phyloP scores from a whole-genome alignment of 2,797 vertebrate genomes.

The Semotilus atromaculatus region DNA sequence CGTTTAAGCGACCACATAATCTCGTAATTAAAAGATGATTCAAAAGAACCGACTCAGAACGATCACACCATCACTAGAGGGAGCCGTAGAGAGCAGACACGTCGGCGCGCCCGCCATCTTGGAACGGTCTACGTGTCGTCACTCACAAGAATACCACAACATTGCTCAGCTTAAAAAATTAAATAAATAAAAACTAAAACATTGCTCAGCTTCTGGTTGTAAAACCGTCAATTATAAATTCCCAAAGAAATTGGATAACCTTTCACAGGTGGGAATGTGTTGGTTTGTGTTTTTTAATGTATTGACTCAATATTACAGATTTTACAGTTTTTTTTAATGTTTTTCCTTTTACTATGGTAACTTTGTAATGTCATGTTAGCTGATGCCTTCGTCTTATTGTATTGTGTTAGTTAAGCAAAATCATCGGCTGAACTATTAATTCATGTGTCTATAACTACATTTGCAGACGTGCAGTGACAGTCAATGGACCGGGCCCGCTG shows the following conservation, averaged over 20 bases:
- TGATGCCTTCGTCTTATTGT: too few relatives aligned
- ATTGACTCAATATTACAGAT: not conserved
- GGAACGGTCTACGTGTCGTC: not conserved
- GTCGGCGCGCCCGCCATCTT: not conserved
- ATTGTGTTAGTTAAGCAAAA: too few relatives aligned
- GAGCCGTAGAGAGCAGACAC: not conserved
- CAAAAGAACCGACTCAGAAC: not conserved
- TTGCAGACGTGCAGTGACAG: too few relatives aligned
- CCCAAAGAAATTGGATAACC: fast-evolving
- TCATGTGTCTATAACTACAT: too few relatives aligned
- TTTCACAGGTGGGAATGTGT: not conserved
- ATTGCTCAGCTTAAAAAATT: not conserved
- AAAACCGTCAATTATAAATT: not conserved
- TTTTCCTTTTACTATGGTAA: not conserved
- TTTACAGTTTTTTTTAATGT: not conserved
- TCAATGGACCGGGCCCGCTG: too few relatives aligned
- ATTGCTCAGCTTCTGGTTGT: not conserved
- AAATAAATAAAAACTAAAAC: too few relatives aligned
- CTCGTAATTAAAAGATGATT: not conserved
- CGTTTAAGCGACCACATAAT: not conserved
- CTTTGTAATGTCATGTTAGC: too few relatives aligned
- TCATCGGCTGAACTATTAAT: too few relatives aligned
- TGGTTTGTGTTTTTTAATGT: not conserved
- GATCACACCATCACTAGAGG: not conserved
- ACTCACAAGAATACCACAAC: not conserved